These are phyloP conservation scores for Ctenosaura bakeri DNA, from an alignment of 2,797 vertebrate species.

Conservation along the genomic window DNA sequence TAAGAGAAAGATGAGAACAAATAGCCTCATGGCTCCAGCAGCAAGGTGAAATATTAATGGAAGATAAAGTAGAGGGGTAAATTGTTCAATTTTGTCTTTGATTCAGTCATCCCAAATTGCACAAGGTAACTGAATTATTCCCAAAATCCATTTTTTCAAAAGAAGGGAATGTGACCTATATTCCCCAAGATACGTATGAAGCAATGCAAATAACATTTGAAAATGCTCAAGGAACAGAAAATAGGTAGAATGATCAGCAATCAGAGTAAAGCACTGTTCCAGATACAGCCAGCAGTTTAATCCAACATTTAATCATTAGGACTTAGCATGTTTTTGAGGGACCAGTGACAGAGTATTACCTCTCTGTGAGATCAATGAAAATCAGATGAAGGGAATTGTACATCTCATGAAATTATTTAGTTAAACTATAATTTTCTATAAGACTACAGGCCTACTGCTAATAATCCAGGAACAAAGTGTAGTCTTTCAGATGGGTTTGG, in stretches of 20 bases:
- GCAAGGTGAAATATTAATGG: background rate
- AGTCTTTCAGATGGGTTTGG: no score
- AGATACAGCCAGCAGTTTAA: background rate
- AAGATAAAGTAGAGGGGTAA: background rate
- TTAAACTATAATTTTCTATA: background rate
- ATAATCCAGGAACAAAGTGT: no score
- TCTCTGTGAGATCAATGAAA: background rate
- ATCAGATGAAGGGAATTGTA: background rate
- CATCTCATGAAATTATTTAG: no score
- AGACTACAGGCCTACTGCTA: no score
- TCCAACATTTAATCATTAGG: background rate
- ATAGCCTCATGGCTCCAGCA: background rate
- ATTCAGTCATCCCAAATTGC: background rate
- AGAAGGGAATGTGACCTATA: background rate
- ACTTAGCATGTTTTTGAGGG: background rate
- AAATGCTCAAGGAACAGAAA: background rate
- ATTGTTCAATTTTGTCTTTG: conserved; percentile 11
- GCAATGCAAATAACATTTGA: background rate
- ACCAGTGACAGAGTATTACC: background rate
- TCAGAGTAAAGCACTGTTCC: background rate
- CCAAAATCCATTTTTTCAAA: background rate
- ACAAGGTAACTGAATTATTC: background rate
- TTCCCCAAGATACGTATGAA: background rate
- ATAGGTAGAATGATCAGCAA: background rate
- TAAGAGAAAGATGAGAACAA: background rate